These are phyloP conservation scores for Andrena flavipes DNA, from an alignment of 2,888 invertebrate species.

Conservation along the genomic window DNA sequence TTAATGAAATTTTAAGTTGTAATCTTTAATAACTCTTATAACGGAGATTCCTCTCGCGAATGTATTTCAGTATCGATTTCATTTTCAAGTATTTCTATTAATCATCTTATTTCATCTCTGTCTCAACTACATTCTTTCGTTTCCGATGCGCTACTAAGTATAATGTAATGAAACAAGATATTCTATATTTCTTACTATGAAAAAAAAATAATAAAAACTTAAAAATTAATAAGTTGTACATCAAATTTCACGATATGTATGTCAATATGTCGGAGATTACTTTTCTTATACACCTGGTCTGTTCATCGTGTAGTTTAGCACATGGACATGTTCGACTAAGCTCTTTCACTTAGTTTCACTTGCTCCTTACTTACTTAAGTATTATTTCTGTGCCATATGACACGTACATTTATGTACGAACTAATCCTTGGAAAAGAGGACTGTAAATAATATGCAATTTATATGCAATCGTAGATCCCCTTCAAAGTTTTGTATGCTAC, in stretches of 20 bases:
- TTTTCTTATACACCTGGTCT: constrained; percentile 7
- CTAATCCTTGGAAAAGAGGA: constrained; percentile 24
- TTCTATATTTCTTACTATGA: constrained; percentile 58
- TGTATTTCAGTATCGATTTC: constrained; percentile 24
- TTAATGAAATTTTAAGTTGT: constrained; percentile 46
- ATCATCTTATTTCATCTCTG: constrained; percentile 34
- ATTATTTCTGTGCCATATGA: constrained; percentile 25
- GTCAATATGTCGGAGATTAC: neutral
- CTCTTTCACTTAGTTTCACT: neutral
- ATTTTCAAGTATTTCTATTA: constrained; percentile 34
- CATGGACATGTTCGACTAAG: constrained; percentile 2
- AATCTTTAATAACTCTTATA: constrained; percentile 32
- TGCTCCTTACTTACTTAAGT: constrained; percentile 23
- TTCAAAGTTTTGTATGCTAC: constrained; percentile 43
- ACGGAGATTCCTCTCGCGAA: constrained; percentile 18
- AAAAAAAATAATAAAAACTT: constrained; percentile 47
- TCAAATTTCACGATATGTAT: constrained; percentile 27
- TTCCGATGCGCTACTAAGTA: constrained; percentile 22
- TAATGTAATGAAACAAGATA: constrained; percentile 55
- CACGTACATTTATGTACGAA: constrained; percentile 27
- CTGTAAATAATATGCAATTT: constrained; percentile 56
- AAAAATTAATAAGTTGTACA: constrained; percentile 44
- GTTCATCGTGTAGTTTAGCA: constrained; percentile 8
- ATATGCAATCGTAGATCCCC: constrained; percentile 32
- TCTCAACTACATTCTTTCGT: constrained; percentile 20